Conservation (phyloP, 2,888 invertebrate genomes). For the Lepidochitona cinerea region DNA sequence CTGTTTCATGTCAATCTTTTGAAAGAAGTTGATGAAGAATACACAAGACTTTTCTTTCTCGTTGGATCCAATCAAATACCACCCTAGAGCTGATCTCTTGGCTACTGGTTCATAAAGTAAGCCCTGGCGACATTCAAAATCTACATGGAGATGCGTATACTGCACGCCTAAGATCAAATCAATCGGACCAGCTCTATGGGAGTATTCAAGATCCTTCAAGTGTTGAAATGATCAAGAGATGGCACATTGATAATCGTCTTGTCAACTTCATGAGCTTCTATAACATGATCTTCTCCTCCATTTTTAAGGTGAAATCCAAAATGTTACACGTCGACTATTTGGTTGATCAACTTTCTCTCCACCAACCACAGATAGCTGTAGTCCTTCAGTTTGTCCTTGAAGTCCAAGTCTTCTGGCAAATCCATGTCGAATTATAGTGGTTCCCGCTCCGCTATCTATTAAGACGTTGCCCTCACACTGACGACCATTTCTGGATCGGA, state of each 20-base stretch:
- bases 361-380: neutral
- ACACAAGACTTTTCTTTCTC: too few relatives aligned
- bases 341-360: neutral
- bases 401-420: neutral
- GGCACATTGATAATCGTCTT: slow-evolving; percentile 5
- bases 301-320: neutral
- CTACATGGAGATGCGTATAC: slow-evolving; percentile 19
- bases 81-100: too few relatives aligned
- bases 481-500: neutral
- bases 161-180: slow-evolving; percentile 16
- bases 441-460: neutral
- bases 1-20: too few relatives aligned
- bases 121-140: slow-evolving; percentile 5
- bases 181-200: slow-evolving; percentile 13
- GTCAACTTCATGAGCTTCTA: slow-evolving; percentile 2
- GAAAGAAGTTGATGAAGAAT: too few relatives aligned
- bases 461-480: neutral
- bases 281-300: neutral
- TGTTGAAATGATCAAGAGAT: slow-evolving; percentile 8
- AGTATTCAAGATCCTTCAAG: neutral
- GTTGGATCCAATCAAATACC: too few relatives aligned
- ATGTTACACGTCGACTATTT: neutral
- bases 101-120: slow-evolving; percentile 12
- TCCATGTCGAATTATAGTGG: neutral
- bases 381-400: neutral